Conservation (phyloP, 2,888 invertebrate genomes). For the Heliconius cydno region DNA sequence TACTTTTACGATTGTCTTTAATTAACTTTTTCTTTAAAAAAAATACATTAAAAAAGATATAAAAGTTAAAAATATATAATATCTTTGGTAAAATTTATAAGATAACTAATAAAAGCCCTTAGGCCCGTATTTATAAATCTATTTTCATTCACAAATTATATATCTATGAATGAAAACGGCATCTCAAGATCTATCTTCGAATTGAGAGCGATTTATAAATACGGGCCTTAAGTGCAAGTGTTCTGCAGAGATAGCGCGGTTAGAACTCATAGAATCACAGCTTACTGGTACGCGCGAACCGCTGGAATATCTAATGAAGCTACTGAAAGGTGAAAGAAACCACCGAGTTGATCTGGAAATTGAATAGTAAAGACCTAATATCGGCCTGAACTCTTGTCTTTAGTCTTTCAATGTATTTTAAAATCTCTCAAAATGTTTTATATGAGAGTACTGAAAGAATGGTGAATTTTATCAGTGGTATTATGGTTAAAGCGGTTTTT, state of each 20-base stretch:
- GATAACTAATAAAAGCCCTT: too few species aligned
- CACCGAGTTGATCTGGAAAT: slow-evolving; percentile 26
- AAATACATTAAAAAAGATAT: neutral
- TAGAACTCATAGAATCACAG: slow-evolving; percentile 37
- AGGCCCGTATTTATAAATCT: too few species aligned
- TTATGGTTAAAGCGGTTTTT: too few species aligned
- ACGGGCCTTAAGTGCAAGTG: slow-evolving; percentile 35
- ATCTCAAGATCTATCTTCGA: too few species aligned
- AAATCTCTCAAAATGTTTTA: neutral
- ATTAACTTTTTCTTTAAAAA: too few species aligned
- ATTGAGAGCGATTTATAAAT: too few species aligned
- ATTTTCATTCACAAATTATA: too few species aligned
- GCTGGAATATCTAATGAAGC: slow-evolving; percentile 38
- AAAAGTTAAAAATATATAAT: neutral
- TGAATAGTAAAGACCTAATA: slow-evolving; percentile 23
- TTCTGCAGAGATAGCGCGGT: slow-evolving; percentile 42
- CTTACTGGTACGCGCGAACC: slow-evolving; percentile 32
- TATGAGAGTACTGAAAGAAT: neutral
- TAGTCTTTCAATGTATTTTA: neutral
- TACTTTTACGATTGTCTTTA: too few species aligned
- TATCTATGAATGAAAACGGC: too few species aligned
- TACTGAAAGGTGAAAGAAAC: slow-evolving; percentile 20
- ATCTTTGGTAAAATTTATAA: neutral
- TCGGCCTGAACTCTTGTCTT: neutral
- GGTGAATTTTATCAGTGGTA: too few species aligned